Percentiles rank a stretch among this genome's conserved stretches.
These are phyloP conservation scores for Standfussiana lucernea DNA, from an alignment of 2,888 invertebrate genomes.

Conservation along the genomic window DNA sequence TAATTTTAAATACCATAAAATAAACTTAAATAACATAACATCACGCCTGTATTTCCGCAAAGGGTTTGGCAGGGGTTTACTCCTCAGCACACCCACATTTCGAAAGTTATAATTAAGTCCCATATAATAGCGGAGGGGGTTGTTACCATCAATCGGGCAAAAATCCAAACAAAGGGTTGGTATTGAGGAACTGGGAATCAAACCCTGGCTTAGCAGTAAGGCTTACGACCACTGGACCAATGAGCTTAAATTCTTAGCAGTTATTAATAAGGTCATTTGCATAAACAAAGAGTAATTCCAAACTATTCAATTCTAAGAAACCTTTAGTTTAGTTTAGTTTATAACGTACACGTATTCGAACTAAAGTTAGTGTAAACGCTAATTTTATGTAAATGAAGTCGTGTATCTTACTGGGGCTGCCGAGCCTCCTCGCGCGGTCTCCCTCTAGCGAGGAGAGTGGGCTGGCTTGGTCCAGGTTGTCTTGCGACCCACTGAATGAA, in stretches of 20 bases:
- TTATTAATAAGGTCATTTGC: conserved; percentile 24
- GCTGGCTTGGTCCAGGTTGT: conserved; percentile 85
- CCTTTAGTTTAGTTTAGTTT: conserved; percentile 30
- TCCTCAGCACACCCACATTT: not conserved
- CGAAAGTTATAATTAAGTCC: not conserved
- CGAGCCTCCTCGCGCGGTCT: conserved; percentile 83
- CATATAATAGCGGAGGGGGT: not conserved
- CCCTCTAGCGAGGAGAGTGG: conserved; percentile 85
- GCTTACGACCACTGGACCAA: not conserved
- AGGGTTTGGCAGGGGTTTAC: too few relatives aligned
- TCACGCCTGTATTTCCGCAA: not conserved
- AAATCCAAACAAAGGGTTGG: too few relatives aligned
- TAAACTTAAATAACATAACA: not conserved
- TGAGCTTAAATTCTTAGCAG: not conserved
- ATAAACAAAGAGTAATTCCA: conserved; percentile 23
- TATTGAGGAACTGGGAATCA: not conserved
- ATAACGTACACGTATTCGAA: conserved; percentile 24
- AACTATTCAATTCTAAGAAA: conserved; percentile 42
- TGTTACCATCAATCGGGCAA: too few relatives aligned
- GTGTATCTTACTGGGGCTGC: conserved; percentile 84
- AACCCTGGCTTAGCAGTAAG: not conserved
- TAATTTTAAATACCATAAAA: not conserved
- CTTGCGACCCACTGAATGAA: conserved; percentile 86
- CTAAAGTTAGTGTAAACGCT: conserved; percentile 38
- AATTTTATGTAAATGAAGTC: conserved; percentile 55